Conservation (phyloP, 1,140 invertebrate genomes). For the Rhyzopertha dominica region DNA sequence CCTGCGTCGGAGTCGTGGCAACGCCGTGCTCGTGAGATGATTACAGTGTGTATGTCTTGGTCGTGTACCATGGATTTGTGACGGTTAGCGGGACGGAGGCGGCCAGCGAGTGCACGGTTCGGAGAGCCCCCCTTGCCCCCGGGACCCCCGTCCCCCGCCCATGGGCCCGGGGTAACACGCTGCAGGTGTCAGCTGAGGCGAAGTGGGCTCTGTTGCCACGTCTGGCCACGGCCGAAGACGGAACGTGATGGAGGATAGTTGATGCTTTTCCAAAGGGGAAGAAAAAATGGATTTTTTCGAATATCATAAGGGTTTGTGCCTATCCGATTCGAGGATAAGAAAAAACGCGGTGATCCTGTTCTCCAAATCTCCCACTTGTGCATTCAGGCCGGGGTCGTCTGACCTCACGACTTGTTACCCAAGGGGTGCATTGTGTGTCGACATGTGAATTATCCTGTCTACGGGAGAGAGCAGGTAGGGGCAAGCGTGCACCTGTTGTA, state of each 20-base stretch:
- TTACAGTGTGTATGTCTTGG: slow-evolving; percentile 38
- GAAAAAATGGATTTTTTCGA: no score
- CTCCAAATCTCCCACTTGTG: no score
- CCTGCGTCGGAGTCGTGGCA: slow-evolving; percentile 24
- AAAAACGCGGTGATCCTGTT: no score
- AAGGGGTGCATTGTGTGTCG: slow-evolving; percentile 2
- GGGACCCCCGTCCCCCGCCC: slow-evolving; percentile 8
- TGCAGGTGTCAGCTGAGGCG: slow-evolving; percentile 44
- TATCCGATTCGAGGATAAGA: no score
- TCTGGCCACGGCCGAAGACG: slow-evolving; percentile 14
- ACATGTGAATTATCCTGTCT: slow-evolving; percentile 14
- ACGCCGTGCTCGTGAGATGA: slow-evolving; percentile 25
- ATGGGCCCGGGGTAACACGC: slow-evolving; percentile 28
- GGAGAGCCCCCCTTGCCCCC: slow-evolving; percentile 21
- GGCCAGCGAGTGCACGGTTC: slow-evolving; percentile 32
- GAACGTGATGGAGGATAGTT: no score
- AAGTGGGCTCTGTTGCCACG: slow-evolving; percentile 33
- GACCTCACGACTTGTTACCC: slow-evolving; percentile 11
- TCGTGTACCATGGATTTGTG: slow-evolving; percentile 34
- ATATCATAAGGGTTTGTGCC: no score
- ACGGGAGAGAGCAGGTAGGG: slow-evolving; percentile 8
- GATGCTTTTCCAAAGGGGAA: no score
- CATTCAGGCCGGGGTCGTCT: not conserved
- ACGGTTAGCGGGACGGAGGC: slow-evolving; percentile 15
- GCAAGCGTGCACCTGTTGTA: slow-evolving; percentile 6